phyloP scores from a whole-genome alignment of 2,797 vertebrate genomes.

The Sebastes glaucus region DNA sequence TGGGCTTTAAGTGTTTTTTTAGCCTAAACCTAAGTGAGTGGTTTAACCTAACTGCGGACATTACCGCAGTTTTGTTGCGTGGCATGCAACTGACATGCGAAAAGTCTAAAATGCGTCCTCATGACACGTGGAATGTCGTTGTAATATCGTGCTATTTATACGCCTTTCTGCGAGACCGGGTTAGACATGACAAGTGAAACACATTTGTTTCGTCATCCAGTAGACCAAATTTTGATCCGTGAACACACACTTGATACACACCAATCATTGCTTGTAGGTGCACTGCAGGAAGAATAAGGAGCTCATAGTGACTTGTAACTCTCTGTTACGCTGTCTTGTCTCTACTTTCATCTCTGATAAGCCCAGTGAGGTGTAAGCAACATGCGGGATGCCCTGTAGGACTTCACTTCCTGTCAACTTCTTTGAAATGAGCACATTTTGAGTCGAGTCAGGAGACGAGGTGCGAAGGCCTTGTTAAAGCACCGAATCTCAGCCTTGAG shows the following conservation, averaged over 20 bases:
- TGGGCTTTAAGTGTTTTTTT: no score
- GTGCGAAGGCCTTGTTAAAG: constrained; percentile 44
- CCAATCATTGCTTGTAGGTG: background rate
- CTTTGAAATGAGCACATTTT: constrained; percentile 31
- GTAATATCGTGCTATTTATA: fast-evolving
- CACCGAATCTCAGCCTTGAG: constrained; percentile 24
- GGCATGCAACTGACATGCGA: background rate
- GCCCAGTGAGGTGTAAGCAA: constrained; percentile 24
- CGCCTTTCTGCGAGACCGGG: background rate
- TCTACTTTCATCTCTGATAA: constrained; percentile 6
- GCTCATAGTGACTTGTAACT: background rate
- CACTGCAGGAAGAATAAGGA: constrained; percentile 2
- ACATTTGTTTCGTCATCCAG: background rate
- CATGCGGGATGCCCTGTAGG: constrained; percentile 46
- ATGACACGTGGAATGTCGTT: background rate
- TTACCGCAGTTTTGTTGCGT: background rate
- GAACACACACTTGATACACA: background rate
- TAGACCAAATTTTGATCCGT: background rate
- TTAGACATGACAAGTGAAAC: background rate
- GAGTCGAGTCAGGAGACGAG: constrained; percentile 33
- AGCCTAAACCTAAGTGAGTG: background rate
- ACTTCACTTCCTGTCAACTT: constrained; percentile 42
- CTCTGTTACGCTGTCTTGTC: background rate
- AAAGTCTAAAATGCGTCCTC: background rate
- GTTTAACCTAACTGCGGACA: background rate